phyloP scores from a whole-genome alignment of 2,797 vertebrate species.

The Gila robusta region DNA sequence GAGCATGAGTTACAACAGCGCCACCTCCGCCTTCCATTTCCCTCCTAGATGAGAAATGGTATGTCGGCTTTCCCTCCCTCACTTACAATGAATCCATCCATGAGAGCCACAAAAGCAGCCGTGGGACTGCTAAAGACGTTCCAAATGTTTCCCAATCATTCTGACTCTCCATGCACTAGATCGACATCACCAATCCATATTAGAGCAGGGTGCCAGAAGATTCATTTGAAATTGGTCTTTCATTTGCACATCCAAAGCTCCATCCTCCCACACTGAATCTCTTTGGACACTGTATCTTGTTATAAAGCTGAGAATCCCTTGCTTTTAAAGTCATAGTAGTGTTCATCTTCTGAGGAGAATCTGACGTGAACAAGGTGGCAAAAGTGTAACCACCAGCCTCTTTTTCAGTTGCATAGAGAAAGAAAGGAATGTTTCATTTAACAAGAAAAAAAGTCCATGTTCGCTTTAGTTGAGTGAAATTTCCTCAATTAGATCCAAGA shows the following conservation, averaged over 20 bases:
- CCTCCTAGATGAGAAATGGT: conserved; percentile 39
- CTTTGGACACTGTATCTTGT: neutral
- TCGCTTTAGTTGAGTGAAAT: neutral
- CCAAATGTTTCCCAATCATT: conserved; percentile 3
- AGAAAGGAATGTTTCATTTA: neutral
- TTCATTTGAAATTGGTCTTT: conserved; percentile 3
- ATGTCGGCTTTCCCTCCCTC: conserved; percentile 21
- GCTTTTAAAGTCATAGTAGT: neutral
- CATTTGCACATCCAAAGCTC: neutral
- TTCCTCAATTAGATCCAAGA: conserved; percentile 4
- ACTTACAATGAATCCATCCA: conserved; percentile 4
- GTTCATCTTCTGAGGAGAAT: neutral
- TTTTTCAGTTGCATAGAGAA: neutral
- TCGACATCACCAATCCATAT: neutral
- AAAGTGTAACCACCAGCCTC: neutral
- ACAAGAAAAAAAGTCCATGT: neutral
- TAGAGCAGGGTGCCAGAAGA: neutral
- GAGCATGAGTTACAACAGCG: conserved; percentile 39
- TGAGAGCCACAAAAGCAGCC: neutral
- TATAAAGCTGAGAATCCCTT: neutral
- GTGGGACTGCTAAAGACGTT: neutral
- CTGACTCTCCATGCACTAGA: neutral
- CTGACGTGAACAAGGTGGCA: neutral
- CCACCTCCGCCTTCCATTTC: conserved; percentile 34
- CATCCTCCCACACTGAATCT: neutral